Evolutionary conservation across 2,113 vertebrate species (phyloP).

Genomic region (Notechis scutatus): DNA sequence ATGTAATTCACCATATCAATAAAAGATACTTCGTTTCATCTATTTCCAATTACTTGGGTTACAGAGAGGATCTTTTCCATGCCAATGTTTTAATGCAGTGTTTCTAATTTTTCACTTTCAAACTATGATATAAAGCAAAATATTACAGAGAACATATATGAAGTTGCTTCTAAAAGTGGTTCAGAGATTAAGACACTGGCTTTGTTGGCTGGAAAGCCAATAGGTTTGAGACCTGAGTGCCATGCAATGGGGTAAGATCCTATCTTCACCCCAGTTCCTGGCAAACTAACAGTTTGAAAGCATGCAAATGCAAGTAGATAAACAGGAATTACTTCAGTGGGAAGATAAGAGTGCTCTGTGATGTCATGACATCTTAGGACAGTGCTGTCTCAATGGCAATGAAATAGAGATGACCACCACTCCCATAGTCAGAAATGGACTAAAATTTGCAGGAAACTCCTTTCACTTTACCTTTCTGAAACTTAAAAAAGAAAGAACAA

Average conservation of each 20-base stretch:
- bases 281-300: background rate
- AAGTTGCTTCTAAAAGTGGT: background rate
- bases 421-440: background rate
- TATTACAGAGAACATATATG: background rate
- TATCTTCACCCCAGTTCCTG: background rate
- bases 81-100: background rate
- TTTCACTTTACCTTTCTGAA: background rate
- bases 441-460: background rate
- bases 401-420: background rate
- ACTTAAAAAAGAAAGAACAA: background rate
- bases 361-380: background rate
- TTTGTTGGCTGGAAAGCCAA: background rate
- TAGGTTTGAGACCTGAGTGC: background rate
- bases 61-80: background rate
- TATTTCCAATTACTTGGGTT: background rate
- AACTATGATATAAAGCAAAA: background rate
- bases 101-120: background rate
- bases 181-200: background rate
- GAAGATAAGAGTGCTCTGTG: background rate
- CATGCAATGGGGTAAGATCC: background rate
- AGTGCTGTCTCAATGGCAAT: background rate
- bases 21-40: background rate
- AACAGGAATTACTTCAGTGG: background rate
- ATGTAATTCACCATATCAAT: background rate
- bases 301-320: background rate